Evolutionary conservation across 23 tunicate species (phyloP).

Genomic region (Phallusia fumigata): DNA sequence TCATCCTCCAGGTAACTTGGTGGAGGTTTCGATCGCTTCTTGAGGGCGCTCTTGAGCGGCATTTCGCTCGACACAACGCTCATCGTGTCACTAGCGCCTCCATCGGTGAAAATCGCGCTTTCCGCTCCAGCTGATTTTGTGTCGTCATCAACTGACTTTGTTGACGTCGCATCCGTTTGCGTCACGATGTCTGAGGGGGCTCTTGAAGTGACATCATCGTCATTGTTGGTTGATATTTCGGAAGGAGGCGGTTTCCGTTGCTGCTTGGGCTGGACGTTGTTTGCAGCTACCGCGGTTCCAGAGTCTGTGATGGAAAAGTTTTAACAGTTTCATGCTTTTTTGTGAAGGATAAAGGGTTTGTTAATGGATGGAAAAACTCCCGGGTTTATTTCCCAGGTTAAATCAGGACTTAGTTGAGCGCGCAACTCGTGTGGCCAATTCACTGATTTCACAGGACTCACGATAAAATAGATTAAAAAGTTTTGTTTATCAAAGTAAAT

Average conservation of each 20-base stretch:
- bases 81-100: slow-evolving; percentile 11
- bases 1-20: slow-evolving; percentile 53
- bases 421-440: too few species aligned
- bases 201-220: slow-evolving; percentile 7
- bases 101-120: slow-evolving; percentile 32
- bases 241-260: neutral
- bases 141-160: neutral
- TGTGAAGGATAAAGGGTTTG: neutral
- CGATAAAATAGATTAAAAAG: too few species aligned
- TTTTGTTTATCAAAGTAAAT: too few species aligned
- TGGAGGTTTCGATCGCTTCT: slow-evolving; percentile 45
- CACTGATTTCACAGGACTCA: too few species aligned
- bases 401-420: too few species aligned
- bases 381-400: too few species aligned
- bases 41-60: slow-evolving; percentile 69
- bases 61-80: slow-evolving; percentile 35
- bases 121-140: slow-evolving; percentile 5
- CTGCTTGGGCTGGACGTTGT: neutral
- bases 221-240: neutral
- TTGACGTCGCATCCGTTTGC: slow-evolving; percentile 21
- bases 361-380: too few species aligned
- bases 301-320: too few species aligned
- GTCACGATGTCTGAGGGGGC: slow-evolving; percentile 8
- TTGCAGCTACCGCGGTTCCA: neutral
- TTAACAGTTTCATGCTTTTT: too few species aligned